Evolutionary conservation across 2,888 invertebrate species (phyloP).

Genomic region (Drosophila niveifrons): DNA sequence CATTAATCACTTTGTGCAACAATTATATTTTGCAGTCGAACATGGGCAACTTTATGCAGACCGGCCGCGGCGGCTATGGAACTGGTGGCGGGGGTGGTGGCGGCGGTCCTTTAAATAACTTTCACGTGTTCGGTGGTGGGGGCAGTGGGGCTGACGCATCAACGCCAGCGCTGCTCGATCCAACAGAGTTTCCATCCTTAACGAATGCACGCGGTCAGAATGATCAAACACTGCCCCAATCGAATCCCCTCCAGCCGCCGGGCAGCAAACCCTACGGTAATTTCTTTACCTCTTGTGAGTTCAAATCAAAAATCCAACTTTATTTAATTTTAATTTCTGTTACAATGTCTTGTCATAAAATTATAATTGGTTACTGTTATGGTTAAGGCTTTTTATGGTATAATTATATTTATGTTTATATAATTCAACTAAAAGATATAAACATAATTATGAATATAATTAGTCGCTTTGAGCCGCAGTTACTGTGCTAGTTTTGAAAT

Average conservation of each 20-base stretch:
- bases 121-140: constrained; percentile 93
- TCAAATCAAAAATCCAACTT: constrained; percentile 78
- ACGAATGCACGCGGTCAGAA: constrained; percentile 93
- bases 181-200: constrained; percentile 96
- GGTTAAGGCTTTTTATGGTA: constrained; percentile 1
- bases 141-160: constrained; percentile 89
- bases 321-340: constrained; percentile 69
- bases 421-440: too few relatives aligned
- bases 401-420: background rate
- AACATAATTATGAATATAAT: too few relatives aligned
- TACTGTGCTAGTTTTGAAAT: too few relatives aligned
- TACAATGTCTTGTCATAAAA: constrained; percentile 25
- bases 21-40: constrained; percentile 86
- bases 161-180: constrained; percentile 95
- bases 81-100: constrained; percentile 88
- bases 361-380: constrained; percentile 37
- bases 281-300: constrained; percentile 86
- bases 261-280: constrained; percentile 97
- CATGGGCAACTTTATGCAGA: constrained; percentile 88
- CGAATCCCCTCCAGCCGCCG: constrained; percentile 94
- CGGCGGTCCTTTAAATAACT: constrained; percentile 88
- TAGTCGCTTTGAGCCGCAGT: too few relatives aligned
- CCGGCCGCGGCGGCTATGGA: constrained; percentile 86
- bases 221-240: constrained; percentile 92
- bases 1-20: background rate